A percentile compares a stretch with the other conserved stretches of the same genome.
phyloP scores from a whole-genome alignment of 1,140 invertebrate genomes.

The Pygmarrhopalites habei region DNA sequence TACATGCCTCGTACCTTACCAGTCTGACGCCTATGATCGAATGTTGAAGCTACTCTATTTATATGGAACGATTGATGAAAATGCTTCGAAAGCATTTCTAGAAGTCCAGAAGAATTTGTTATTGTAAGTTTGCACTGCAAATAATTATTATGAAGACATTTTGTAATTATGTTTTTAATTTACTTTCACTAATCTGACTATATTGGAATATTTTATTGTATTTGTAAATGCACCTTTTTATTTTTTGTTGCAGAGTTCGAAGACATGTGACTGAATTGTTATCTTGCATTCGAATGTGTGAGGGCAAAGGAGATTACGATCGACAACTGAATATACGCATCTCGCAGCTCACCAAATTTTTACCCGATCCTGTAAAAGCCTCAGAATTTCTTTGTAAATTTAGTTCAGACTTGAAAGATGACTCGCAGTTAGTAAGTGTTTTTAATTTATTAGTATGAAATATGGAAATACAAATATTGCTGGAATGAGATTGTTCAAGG shows the following conservation, averaged over 20 bases:
- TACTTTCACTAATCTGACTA: conserved; percentile 8
- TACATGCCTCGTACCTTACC: conserved; percentile 90
- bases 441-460: too few relatives aligned
- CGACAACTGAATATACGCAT: conserved; percentile 63
- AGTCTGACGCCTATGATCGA: conserved; percentile 70
- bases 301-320: conserved; percentile 46
- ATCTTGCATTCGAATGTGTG: conserved; percentile 49
- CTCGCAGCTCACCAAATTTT: conserved; percentile 57
- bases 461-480: too few relatives aligned
- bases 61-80: conserved; percentile 84
- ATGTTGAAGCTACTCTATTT: conserved; percentile 94
- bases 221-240: too few relatives aligned
- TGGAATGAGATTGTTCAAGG: too few relatives aligned
- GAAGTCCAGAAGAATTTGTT: conserved; percentile 90
- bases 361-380: conserved; percentile 89
- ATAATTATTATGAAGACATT: background rate
- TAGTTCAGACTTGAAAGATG: conserved; percentile 69
- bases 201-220: too few relatives aligned
- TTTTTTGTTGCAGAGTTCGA: conserved; percentile 59
- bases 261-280: conserved; percentile 73
- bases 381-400: conserved; percentile 87
- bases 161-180: conserved; percentile 5
- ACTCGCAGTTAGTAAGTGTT: too few relatives aligned
- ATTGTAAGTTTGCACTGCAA: conserved; percentile 51
- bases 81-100: conserved; percentile 91